A percentile compares a stretch with the other conserved stretches of the same genome.
Conservation (phyloP, 2,797 vertebrate genomes). For the Jordanella pulchra region DNA sequence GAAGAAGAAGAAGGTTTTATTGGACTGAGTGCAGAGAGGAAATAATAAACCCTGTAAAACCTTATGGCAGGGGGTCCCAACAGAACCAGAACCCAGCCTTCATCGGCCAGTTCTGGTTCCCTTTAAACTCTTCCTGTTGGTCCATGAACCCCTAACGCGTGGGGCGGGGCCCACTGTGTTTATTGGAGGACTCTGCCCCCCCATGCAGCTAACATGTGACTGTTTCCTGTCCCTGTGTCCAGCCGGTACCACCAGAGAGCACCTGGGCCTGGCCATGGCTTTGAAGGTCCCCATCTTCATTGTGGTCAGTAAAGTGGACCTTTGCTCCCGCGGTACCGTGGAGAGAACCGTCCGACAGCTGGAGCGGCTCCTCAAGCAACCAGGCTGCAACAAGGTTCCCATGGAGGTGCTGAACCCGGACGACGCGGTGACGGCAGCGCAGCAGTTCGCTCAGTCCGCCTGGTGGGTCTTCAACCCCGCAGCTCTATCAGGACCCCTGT, state of each 20-base stretch:
- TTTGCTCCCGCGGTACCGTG: constrained; percentile 87
- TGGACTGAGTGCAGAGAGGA: too few relatives aligned
- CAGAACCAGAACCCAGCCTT: too few relatives aligned
- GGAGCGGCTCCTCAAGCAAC: constrained; percentile 92
- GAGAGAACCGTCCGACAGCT: constrained; percentile 94
- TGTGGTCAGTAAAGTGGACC: constrained; percentile 94
- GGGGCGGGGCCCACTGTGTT: too few relatives aligned
- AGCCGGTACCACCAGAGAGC: constrained; percentile 96
- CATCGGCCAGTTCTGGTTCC: too few relatives aligned
- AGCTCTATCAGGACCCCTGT: too few relatives aligned
- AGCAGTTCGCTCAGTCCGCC: constrained; percentile 90
- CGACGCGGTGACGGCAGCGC: constrained; percentile 93
- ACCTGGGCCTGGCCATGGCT: constrained; percentile 94
- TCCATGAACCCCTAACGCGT: too few relatives aligned
- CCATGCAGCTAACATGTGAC: too few relatives aligned
- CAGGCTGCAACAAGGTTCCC: constrained; percentile 95
- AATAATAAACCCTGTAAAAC: too few relatives aligned
- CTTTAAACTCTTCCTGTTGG: too few relatives aligned
- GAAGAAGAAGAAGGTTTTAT: too few relatives aligned
- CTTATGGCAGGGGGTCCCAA: too few relatives aligned
- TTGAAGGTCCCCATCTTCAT: constrained; percentile 97
- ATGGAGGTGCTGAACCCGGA: constrained; percentile 87
- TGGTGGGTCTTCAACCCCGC: constrained; percentile 29
- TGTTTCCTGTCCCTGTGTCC: constrained; percentile 19
- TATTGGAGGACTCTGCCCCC: too few relatives aligned